Conservation (phyloP, 35 echinoderm and acorn worm species). For the Hemicentrotus pulcherrimus region DNA sequence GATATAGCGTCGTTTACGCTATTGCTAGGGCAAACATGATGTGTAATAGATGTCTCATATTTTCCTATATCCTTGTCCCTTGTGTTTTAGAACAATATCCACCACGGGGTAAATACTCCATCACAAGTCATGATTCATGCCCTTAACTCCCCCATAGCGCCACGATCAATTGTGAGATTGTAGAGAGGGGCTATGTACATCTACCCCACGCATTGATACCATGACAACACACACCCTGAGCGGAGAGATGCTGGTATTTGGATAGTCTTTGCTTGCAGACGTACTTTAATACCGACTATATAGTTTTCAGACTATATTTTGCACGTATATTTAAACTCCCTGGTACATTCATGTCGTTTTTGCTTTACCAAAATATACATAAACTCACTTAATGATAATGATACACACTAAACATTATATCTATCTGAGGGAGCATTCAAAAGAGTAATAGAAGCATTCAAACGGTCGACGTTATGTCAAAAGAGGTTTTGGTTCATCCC, state of each 20-base stretch:
- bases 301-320: too few relatives aligned
- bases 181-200: neutral
- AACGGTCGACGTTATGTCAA: too few relatives aligned
- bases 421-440: too few relatives aligned
- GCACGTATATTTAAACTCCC: too few relatives aligned
- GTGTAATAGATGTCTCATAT: neutral
- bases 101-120: neutral
- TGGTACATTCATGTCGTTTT: too few relatives aligned
- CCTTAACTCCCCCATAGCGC: neutral
- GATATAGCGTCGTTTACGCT: constrained; percentile 36
- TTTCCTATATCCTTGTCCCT: neutral
- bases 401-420: too few relatives aligned
- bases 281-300: neutral
- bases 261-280: neutral
- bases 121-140: neutral
- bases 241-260: neutral
- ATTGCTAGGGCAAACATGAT: constrained; percentile 28
- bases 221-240: neutral
- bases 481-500: too few relatives aligned
- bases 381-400: too few relatives aligned
- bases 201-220: neutral
- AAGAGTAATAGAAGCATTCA: too few relatives aligned
- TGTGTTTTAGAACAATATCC: constrained; percentile 3
- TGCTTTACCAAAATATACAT: too few relatives aligned
- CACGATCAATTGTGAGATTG: neutral